Percentiles rank a stretch among this genome's conserved stretches.
Evolutionary conservation across 2,113 vertebrate genomes (phyloP).

Genomic region (Ptilorrhoa leucosticta): DNA sequence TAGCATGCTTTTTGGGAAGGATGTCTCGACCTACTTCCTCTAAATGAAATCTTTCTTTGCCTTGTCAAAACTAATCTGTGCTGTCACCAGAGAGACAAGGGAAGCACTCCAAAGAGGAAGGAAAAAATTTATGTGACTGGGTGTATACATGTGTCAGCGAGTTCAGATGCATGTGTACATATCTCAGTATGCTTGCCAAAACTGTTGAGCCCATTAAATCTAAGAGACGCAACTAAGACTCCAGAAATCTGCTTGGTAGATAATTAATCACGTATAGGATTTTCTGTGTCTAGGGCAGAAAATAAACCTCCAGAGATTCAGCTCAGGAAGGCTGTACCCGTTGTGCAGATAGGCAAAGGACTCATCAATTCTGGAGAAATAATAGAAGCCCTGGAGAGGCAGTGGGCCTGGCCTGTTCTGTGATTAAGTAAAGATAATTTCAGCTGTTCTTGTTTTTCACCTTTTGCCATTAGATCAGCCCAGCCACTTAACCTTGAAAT

Average conservation of each 20-base stretch:
- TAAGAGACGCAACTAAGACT: background rate
- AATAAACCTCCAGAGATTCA: background rate
- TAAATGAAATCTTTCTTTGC: background rate
- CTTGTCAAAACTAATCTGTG: background rate
- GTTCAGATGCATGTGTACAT: fast-evolving
- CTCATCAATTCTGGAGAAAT: background rate
- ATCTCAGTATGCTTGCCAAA: background rate
- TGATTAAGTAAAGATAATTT: background rate
- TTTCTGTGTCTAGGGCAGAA: background rate
- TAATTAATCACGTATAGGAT: background rate
- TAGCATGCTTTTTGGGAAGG: background rate
- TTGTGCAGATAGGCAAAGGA: background rate
- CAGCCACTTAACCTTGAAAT: background rate
- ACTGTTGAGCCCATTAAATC: background rate
- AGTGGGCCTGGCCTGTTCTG: background rate
- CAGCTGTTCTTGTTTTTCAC: background rate
- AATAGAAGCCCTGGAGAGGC: background rate
- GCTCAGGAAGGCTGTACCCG: background rate
- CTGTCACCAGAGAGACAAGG: background rate
- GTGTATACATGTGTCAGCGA: background rate
- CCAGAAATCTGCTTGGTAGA: background rate
- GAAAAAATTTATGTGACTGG: too few relatives aligned
- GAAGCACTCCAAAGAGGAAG: background rate
- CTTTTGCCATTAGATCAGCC: background rate
- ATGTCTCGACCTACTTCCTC: background rate